These are phyloP conservation scores for Sinodicranocentrus sp. DNA, from an alignment of 2,888 invertebrate genomes.

Conservation along the genomic window DNA sequence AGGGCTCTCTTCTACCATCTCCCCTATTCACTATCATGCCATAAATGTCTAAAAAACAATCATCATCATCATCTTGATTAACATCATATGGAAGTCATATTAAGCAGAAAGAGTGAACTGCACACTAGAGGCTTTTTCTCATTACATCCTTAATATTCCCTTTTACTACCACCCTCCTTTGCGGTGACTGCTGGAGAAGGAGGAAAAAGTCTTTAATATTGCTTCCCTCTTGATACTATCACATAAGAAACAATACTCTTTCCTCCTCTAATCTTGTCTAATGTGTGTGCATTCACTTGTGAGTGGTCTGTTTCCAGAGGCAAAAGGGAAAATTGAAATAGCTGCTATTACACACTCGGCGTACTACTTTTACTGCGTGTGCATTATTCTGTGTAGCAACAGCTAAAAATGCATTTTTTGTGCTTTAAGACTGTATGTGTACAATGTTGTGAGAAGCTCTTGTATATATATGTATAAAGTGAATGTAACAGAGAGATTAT, in stretches of 20 bases:
- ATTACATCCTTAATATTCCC: neutral
- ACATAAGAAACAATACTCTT: neutral
- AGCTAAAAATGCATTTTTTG: conserved; percentile 4
- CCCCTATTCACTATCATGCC: neutral
- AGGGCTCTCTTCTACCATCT: too few relatives aligned
- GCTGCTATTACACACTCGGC: neutral
- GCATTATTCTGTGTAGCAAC: neutral
- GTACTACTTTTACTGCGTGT: neutral
- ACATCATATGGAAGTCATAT: conserved; percentile 21
- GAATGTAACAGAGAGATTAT: conserved; percentile 27
- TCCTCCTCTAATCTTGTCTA: conserved; percentile 29
- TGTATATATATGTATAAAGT: neutral
- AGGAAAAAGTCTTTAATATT: neutral
- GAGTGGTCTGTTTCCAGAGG: neutral
- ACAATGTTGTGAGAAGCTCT: too few relatives aligned
- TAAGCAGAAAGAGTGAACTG: conserved; percentile 19
- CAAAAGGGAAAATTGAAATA: conserved; percentile 37
- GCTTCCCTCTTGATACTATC: too few relatives aligned
- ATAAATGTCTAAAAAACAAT: neutral
- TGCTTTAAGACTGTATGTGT: too few relatives aligned
- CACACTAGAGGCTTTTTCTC: neutral
- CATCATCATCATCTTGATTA: conserved; percentile 18
- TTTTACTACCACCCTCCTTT: neutral
- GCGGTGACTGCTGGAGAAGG: neutral
- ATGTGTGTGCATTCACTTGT: conserved; percentile 6